phyloP scores from a whole-genome alignment of 2,113 vertebrate species.

The Himantopus leucocephalus region DNA sequence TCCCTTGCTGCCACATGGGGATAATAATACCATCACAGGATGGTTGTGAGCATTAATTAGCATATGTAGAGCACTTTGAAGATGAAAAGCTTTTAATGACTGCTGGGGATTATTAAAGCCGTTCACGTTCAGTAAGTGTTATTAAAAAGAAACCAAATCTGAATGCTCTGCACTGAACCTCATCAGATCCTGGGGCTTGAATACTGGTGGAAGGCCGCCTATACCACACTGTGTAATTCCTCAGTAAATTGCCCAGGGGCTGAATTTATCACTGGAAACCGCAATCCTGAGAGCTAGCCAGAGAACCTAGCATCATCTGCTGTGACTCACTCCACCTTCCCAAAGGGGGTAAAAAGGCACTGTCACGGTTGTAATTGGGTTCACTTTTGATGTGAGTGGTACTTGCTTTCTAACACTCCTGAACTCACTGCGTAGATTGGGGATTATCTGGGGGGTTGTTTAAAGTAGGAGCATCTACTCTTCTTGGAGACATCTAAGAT shows the following conservation, averaged over 20 bases:
- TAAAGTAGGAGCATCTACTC: not conserved
- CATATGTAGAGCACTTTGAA: slow-evolving; percentile 57
- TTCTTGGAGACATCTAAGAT: not conserved
- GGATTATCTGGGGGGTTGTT: not conserved
- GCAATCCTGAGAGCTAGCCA: not conserved
- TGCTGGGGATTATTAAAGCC: slow-evolving; percentile 45
- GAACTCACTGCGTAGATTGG: not conserved
- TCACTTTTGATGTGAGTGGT: not conserved
- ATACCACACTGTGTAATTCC: not conserved
- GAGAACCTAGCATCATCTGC: not conserved
- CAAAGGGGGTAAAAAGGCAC: not conserved
- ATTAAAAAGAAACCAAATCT: slow-evolving; percentile 58
- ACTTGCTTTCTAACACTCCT: not conserved
- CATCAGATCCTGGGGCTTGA: slow-evolving; percentile 32
- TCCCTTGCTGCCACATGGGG: slow-evolving; percentile 43
- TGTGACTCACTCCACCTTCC: not conserved
- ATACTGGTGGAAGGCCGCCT: not conserved
- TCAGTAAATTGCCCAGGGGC: slow-evolving; percentile 10
- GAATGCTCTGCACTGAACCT: slow-evolving; percentile 41
- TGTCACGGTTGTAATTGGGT: not conserved
- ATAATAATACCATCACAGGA: slow-evolving; percentile 40
- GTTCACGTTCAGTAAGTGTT: slow-evolving; percentile 39
- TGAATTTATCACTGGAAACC: slow-evolving; percentile 25
- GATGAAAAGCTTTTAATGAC: slow-evolving; percentile 59
- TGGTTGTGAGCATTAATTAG: slow-evolving; percentile 61